These are phyloP conservation scores for Frankliniella fusca DNA, from an alignment of 2,888 invertebrate species.

Conservation along the genomic window DNA sequence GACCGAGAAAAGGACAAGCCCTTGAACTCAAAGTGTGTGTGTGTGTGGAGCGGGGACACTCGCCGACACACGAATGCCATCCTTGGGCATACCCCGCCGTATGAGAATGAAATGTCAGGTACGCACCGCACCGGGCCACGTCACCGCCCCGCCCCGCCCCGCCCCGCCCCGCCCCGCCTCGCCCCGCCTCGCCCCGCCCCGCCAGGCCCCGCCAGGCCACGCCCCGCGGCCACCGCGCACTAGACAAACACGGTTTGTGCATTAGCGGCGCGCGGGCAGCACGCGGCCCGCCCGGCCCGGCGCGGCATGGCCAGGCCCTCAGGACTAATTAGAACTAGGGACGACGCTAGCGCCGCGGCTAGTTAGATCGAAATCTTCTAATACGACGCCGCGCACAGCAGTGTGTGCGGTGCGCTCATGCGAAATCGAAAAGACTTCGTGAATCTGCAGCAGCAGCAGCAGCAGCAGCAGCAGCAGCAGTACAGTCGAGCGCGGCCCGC, in stretches of 20 bases:
- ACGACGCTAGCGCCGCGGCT: conserved; percentile 6
- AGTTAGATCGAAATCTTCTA: conserved; percentile 17
- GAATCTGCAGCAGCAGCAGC: too few species aligned
- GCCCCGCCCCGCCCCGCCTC: neutral
- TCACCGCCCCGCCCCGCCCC: neutral
- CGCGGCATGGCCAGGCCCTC: neutral
- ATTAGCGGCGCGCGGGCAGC: neutral
- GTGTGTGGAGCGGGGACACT: neutral
- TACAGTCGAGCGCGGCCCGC: too few species aligned
- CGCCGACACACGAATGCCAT: conserved; percentile 5
- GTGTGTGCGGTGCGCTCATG: neutral
- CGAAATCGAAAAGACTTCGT: neutral
- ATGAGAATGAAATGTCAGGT: conserved; percentile 20
- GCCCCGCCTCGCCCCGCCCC: neutral
- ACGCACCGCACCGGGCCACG: neutral
- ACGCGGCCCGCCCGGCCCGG: neutral
- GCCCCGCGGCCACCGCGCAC: neutral
- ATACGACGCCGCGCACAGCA: neutral
- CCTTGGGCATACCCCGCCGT: conserved; percentile 3
- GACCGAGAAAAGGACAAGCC: neutral
- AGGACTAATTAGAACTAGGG: conserved; percentile 1
- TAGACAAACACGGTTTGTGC: conserved; percentile 14
- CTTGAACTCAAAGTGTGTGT: neutral
- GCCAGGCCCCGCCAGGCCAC: neutral
- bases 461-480: neutral